These are phyloP conservation scores for Nemurella pictetii DNA, from an alignment of 2,888 invertebrate species.

Conservation along the genomic window DNA sequence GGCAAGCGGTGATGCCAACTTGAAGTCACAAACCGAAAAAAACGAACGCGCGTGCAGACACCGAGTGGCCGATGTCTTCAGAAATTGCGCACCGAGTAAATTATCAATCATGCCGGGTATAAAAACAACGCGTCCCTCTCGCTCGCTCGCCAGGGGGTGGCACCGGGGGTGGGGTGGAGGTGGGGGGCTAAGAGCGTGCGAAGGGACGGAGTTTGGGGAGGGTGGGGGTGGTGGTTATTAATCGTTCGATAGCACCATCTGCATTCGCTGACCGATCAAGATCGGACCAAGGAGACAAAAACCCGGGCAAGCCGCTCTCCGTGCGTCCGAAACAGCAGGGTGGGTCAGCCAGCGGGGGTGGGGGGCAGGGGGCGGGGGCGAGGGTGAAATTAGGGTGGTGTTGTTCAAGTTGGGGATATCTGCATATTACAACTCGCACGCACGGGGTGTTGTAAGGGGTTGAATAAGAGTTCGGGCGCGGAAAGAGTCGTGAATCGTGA, in stretches of 20 bases:
- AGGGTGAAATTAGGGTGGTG: background rate
- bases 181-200: background rate
- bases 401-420: background rate
- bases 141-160: background rate
- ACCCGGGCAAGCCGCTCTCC: constrained; percentile 22
- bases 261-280: constrained; percentile 33
- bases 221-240: constrained; percentile 6
- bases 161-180: background rate
- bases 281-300: constrained; percentile 26
- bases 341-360: background rate
- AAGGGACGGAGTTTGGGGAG: background rate
- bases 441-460: background rate
- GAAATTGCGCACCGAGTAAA: background rate
- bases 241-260: constrained; percentile 25
- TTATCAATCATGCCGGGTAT: background rate
- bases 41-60: background rate
- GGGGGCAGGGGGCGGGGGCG: background rate
- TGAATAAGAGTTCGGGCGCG: background rate
- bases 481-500: background rate
- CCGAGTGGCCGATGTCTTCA: background rate
- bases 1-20: no score
- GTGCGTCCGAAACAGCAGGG: constrained; percentile 32
- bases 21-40: no score
- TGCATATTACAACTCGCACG: background rate
- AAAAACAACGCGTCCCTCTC: background rate